These are phyloP conservation scores for Pomatorhinus ruficollis DNA, from an alignment of 2,113 vertebrate genomes.

Conservation along the genomic window DNA sequence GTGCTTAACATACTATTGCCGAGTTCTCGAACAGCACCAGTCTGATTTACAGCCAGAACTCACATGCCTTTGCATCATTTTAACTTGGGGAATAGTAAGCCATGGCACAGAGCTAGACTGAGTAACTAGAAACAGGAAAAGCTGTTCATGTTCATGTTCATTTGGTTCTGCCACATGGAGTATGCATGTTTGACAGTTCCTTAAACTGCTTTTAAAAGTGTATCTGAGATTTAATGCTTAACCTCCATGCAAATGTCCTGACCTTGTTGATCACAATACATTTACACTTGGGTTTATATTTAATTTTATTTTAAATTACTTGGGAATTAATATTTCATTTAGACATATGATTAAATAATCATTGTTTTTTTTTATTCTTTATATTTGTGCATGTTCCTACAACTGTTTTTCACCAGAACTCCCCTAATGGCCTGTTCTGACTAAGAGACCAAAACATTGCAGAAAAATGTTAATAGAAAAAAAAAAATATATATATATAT, in stretches of 20 bases:
- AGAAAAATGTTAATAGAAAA: neutral
- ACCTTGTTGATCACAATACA: neutral
- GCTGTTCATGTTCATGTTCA: too few relatives aligned
- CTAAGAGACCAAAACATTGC: neutral
- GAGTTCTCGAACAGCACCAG: neutral
- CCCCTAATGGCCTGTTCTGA: neutral
- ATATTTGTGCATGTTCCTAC: neutral
- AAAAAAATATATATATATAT: too few relatives aligned
- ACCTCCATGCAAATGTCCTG: neutral
- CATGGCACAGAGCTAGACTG: neutral
- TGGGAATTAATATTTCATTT: neutral
- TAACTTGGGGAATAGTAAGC: neutral
- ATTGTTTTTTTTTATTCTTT: neutral
- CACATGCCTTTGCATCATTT: neutral
- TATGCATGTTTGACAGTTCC: neutral
- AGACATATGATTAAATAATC: neutral
- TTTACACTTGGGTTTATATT: neutral
- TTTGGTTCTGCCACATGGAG: neutral
- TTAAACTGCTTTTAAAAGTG: neutral
- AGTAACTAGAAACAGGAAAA: neutral
- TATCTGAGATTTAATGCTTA: neutral
- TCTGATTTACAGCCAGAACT: neutral
- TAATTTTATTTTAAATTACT: neutral
- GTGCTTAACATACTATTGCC: neutral
- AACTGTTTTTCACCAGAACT: neutral